Evolutionary conservation across 2,888 invertebrate genomes (phyloP).

Genomic region (Eubasilissa splendida): DNA sequence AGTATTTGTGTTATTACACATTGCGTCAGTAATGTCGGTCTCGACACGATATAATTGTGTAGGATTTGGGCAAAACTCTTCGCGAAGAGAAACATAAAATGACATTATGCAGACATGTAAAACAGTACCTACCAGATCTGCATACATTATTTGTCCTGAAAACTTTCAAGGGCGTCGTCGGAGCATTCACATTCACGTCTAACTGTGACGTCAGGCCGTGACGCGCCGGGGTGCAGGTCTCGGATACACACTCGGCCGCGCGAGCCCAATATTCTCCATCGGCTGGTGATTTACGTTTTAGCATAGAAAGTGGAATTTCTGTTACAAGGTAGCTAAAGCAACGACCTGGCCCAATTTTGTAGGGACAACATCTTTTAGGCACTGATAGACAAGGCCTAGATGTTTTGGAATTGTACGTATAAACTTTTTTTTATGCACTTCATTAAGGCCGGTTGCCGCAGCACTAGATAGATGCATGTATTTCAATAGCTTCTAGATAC

Average conservation of each 20-base stretch:
- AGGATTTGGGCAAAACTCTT: no score
- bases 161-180: constrained; percentile 46
- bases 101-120: constrained; percentile 21
- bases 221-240: constrained; percentile 32
- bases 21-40: no score
- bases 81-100: constrained; percentile 1
- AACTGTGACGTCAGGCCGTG: constrained; percentile 40
- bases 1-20: no score
- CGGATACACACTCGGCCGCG: neutral
- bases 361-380: no score
- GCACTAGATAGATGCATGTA: no score
- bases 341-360: constrained; percentile 3
- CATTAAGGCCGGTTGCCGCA: no score
- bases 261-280: constrained; percentile 38
- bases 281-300: constrained; percentile 22
- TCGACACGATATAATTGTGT: no score
- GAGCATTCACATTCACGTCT: constrained; percentile 26
- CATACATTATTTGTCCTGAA: constrained; percentile 38
- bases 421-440: no score
- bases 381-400: no score
- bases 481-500: no score
- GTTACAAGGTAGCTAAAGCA: neutral
- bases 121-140: constrained; percentile 13
- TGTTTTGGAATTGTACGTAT: no score
- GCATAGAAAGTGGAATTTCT: constrained; percentile 32